Percentiles rank a stretch among this genome's conserved stretches.
phyloP scores from a whole-genome alignment of 2,888 invertebrate species.

The Mycalesis mineus region DNA sequence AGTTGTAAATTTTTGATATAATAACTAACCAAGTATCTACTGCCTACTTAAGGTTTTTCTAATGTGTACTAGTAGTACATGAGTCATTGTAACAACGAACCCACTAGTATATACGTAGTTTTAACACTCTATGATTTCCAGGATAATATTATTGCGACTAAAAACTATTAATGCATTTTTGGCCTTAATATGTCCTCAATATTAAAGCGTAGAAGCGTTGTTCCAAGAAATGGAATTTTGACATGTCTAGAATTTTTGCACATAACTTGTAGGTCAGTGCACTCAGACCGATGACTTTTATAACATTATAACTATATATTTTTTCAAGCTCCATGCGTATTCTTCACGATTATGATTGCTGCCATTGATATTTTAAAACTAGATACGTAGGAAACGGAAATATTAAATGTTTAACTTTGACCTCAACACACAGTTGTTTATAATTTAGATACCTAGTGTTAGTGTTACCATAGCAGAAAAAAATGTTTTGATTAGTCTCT shows the following conservation, averaged over 20 bases:
- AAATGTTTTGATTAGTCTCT: too few relatives aligned
- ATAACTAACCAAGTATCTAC: too few relatives aligned
- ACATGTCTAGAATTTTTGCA: conserved; percentile 23
- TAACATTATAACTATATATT: conserved; percentile 19
- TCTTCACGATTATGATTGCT: conserved; percentile 31
- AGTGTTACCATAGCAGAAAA: too few relatives aligned
- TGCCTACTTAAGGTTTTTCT: too few relatives aligned
- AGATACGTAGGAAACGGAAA: neutral
- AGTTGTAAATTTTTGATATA: too few relatives aligned
- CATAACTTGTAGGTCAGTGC: conserved; percentile 33
- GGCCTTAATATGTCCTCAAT: neutral
- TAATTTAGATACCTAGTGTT: too few relatives aligned
- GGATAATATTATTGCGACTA: neutral
- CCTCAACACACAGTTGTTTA: too few relatives aligned
- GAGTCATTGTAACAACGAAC: too few relatives aligned
- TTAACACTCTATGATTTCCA: too few relatives aligned
- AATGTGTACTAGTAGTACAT: too few relatives aligned
- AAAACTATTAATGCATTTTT: neutral
- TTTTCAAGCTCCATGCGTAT: conserved; percentile 29
- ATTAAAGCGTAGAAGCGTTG: neutral
- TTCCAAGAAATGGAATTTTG: neutral
- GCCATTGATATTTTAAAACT: neutral
- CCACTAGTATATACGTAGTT: too few relatives aligned
- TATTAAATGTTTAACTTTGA: too few relatives aligned
- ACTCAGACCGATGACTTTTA: conserved; percentile 19